Evolutionary conservation across 2,888 invertebrate genomes (phyloP).

Genomic region (Drosophila hawaiiensis): DNA sequence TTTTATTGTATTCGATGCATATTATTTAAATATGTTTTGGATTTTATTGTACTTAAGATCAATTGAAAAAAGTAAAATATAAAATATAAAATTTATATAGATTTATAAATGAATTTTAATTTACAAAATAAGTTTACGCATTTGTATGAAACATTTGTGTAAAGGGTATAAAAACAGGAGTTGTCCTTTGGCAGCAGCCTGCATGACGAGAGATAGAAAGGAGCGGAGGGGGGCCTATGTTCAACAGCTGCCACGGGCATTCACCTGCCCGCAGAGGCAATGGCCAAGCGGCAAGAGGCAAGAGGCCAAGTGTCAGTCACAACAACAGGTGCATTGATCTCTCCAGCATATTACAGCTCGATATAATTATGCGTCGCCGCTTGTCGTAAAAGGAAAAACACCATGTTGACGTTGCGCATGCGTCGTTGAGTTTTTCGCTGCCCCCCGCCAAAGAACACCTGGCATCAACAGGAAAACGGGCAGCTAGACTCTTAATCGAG

Average conservation of each 20-base stretch:
- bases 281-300: constrained; percentile 36
- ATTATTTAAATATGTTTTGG: not conserved
- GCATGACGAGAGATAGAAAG: constrained; percentile 11
- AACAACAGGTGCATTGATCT: constrained; percentile 68
- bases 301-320: constrained; percentile 52
- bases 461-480: constrained; percentile 39
- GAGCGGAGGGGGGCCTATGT: not conserved
- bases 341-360: constrained; percentile 49
- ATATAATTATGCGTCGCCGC: constrained; percentile 66
- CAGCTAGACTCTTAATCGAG: constrained; percentile 54
- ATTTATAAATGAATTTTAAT: not conserved
- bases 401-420: constrained; percentile 66
- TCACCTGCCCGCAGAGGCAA: constrained; percentile 61
- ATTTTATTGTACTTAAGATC: not conserved
- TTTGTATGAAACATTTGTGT: not conserved
- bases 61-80: too few species aligned
- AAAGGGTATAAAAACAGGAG: constrained; percentile 9
- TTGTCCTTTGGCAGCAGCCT: constrained; percentile 44
- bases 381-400: constrained; percentile 41
- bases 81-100: not conserved
- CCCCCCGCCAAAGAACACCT: constrained; percentile 60
- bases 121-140: not conserved
- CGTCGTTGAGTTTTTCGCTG: constrained; percentile 40
- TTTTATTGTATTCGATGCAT: too few species aligned
- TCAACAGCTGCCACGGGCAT: constrained; percentile 60